phyloP scores from a whole-genome alignment of 2,797 vertebrate species.

The Cephalopachus bancanus region DNA sequence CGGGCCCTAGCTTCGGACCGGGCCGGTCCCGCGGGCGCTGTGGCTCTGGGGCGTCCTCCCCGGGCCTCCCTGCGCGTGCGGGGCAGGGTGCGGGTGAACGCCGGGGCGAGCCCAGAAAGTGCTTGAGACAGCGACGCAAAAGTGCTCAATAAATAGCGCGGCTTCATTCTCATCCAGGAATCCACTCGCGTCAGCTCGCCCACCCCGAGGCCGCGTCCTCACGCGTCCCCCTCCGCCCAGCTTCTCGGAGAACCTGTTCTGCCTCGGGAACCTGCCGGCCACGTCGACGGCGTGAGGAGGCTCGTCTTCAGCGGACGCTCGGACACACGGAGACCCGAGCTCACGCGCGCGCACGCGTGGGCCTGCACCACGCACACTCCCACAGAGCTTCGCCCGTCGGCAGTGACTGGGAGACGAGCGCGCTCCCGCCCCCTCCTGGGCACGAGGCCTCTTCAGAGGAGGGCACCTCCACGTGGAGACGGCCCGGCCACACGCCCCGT shows the following conservation, averaged over 20 bases:
- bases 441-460: not conserved
- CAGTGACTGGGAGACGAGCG: not conserved
- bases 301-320: not conserved
- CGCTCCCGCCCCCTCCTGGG: not conserved
- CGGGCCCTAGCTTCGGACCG: not conserved
- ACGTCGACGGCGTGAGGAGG: too few species aligned
- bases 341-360: fast-evolving
- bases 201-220: too few species aligned
- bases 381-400: not conserved
- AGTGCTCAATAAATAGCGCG: constrained; percentile 48
- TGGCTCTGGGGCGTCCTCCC: not conserved
- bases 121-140: constrained; percentile 55
- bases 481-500: not conserved
- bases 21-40: too few species aligned
- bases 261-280: too few species aligned
- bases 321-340: not conserved
- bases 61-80: fast-evolving
- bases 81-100: too few species aligned
- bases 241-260: too few species aligned
- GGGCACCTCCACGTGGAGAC: not conserved
- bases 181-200: constrained; percentile 30
- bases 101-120: too few species aligned
- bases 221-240: too few species aligned
- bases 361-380: fast-evolving
- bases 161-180: constrained; percentile 64